phyloP scores from a whole-genome alignment of 2,113 vertebrate species.

The Syngnathus typhle region DNA sequence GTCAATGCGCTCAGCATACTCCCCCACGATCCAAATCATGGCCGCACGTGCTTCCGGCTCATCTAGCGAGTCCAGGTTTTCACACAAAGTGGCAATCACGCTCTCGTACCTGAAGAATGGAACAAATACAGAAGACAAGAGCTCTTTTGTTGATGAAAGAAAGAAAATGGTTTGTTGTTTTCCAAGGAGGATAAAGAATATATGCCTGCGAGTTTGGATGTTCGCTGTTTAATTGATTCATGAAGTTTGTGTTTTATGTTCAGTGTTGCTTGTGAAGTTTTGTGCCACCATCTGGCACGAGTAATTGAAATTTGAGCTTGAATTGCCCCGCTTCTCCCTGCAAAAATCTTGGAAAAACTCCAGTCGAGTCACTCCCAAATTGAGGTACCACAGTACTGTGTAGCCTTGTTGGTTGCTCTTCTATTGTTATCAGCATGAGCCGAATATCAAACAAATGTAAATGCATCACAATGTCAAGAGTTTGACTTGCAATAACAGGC shows the following conservation, averaged over 20 bases:
- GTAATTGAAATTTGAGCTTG: too few species aligned
- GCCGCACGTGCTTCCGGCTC: slow-evolving; percentile 92
- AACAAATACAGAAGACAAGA: not conserved
- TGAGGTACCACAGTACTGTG: not conserved
- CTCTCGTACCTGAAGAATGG: slow-evolving; percentile 83
- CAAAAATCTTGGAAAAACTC: too few species aligned
- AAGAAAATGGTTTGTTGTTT: too few species aligned
- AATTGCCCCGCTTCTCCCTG: too few species aligned
- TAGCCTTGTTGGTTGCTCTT: not conserved
- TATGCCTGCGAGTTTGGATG: too few species aligned
- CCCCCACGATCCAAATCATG: slow-evolving; percentile 98
- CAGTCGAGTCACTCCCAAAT: not conserved
- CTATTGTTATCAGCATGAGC: not conserved
- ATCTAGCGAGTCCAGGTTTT: slow-evolving; percentile 94
- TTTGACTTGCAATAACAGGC: not conserved
- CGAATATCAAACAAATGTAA: not conserved
- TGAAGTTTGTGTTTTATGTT: too few species aligned
- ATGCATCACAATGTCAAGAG: not conserved
- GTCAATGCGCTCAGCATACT: slow-evolving; percentile 91
- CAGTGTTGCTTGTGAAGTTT: too few species aligned
- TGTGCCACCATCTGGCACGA: too few species aligned
- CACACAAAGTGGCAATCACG: slow-evolving; percentile 91
- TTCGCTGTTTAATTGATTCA: too few species aligned
- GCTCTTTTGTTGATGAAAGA: too few species aligned
- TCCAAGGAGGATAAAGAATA: too few species aligned